phyloP scores from a whole-genome alignment of 37 sponge, comb jelly and placozoan genomes.

The Agelas oroides region DNA sequence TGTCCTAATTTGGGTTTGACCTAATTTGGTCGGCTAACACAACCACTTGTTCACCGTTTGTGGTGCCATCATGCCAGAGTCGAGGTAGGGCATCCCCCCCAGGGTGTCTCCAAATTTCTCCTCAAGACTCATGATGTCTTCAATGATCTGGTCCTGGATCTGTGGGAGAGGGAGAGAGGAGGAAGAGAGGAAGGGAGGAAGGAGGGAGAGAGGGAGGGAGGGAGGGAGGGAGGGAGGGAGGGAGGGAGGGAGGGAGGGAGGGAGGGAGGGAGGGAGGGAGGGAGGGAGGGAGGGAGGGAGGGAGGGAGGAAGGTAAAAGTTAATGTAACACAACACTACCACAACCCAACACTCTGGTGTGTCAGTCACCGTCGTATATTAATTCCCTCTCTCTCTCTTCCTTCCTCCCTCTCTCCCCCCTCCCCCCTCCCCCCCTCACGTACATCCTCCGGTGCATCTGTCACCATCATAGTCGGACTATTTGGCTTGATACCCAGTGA shows the following conservation, averaged over 20 bases:
- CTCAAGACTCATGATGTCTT: slow-evolving; percentile 74
- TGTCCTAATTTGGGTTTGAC: too few relatives aligned
- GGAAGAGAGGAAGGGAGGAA: not conserved
- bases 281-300: slow-evolving; percentile 4
- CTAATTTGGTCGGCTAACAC: too few relatives aligned
- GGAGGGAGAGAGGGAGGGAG: not conserved
- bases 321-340: too few relatives aligned
- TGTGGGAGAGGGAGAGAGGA: not conserved
- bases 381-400: too few relatives aligned
- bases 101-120: slow-evolving; percentile 72
- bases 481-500: slow-evolving; percentile 36
- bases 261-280: not conserved
- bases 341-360: too few relatives aligned
- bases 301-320: not conserved
- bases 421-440: slow-evolving; percentile 1
- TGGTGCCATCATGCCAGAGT: slow-evolving; percentile 53
- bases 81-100: slow-evolving; percentile 35
- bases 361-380: too few relatives aligned
- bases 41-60: slow-evolving; percentile 54
- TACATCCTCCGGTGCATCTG: slow-evolving; percentile 48
- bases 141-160: slow-evolving; percentile 73
- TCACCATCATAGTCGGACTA: slow-evolving; percentile 67
- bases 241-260: slow-evolving; percentile 6
- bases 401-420: too few relatives aligned
- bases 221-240: slow-evolving; percentile 7